Conservation (phyloP, 2,888 invertebrate species). For the Nomada ferruginata region DNA sequence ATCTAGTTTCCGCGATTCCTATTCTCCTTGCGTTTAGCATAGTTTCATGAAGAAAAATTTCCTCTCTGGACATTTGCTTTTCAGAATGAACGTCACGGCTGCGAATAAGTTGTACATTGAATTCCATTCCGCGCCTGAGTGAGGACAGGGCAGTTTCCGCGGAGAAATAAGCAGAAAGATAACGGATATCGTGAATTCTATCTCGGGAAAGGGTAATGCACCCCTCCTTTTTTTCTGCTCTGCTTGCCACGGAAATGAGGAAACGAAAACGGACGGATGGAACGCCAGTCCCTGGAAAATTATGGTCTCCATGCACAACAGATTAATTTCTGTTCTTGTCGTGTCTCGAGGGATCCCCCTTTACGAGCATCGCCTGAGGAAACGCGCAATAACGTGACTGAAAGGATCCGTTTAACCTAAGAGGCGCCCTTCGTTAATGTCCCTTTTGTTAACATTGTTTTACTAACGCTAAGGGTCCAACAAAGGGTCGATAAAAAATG, state of each 20-base stretch:
- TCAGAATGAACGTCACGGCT: slow-evolving; percentile 5
- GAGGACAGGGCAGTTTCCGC: slow-evolving; percentile 21
- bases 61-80: neutral
- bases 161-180: slow-evolving; percentile 50
- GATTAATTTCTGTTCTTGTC: slow-evolving; percentile 51
- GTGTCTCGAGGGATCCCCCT: neutral
- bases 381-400: neutral
- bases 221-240: slow-evolving; percentile 17
- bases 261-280: slow-evolving; percentile 10
- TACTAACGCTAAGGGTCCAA: no score
- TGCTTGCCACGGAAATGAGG: slow-evolving; percentile 39
- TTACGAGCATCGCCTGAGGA: neutral
- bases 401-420: no score
- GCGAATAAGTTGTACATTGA: slow-evolving; percentile 24
- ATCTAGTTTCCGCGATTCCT: neutral
- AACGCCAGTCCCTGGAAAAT: slow-evolving; percentile 46
- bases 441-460: neutral
- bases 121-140: slow-evolving; percentile 14
- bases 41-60: neutral
- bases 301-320: slow-evolving; percentile 36
- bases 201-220: slow-evolving; percentile 39
- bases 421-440: neutral
- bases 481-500: neutral
- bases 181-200: slow-evolving; percentile 27
- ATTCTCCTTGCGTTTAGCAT: neutral